A percentile compares a stretch with the other conserved stretches of the same genome.
Evolutionary conservation across 2,888 invertebrate species (phyloP).

Genomic region (Idaea dimidiata): DNA sequence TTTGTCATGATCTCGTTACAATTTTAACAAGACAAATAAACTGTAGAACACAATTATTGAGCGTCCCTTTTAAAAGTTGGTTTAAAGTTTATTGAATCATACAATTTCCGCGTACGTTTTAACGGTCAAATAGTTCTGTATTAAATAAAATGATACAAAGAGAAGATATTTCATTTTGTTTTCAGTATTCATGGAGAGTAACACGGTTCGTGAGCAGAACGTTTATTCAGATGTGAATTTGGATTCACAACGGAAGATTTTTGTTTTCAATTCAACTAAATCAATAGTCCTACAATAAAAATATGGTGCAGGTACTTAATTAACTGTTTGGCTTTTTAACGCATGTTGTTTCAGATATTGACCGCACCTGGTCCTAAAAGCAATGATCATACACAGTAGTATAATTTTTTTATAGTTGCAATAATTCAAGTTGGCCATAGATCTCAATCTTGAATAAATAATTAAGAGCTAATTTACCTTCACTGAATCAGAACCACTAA

Average conservation of each 20-base stretch:
- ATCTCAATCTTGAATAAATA: too few relatives aligned
- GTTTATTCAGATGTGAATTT: neutral
- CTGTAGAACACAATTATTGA: neutral
- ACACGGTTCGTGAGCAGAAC: neutral
- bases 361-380: too few relatives aligned
- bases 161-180: slow-evolving; percentile 15
- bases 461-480: too few relatives aligned
- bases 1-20: neutral
- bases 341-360: neutral
- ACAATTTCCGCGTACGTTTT: slow-evolving; percentile 7
- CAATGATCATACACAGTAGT: too few relatives aligned
- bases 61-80: neutral
- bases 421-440: too few relatives aligned
- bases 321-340: neutral
- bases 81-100: neutral
- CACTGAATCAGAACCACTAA: too few relatives aligned
- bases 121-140: slow-evolving; percentile 26
- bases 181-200: neutral
- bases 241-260: neutral
- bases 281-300: neutral
- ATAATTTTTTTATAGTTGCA: too few relatives aligned
- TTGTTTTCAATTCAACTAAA: neutral
- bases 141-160: slow-evolving; percentile 27
- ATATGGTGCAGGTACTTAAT: neutral
- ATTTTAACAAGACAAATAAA: neutral